Evolutionary conservation across 2,797 vertebrate species (phyloP), one percentile per base, ranked within the genome.

Genomic region (Sebastes taczanowskii): DNA sequence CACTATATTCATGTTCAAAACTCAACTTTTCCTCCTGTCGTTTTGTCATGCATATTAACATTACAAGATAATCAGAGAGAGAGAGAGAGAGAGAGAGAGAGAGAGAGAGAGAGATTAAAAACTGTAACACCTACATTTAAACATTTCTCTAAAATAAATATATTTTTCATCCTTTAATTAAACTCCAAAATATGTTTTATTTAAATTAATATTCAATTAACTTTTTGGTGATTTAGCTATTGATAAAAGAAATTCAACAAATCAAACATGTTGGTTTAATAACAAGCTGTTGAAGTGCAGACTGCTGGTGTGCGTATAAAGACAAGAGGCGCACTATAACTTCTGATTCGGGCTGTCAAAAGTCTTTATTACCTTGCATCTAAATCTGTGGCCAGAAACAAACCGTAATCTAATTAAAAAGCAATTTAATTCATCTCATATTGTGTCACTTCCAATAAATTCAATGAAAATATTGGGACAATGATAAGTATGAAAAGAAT

Each of bases 301-400:
- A 3, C 4, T 49, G 60, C 14, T 38, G 4, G 11, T 68, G 74
- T 14, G 77, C 13, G 25, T 20, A 42, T 42, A 7, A 80, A 56
- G 61, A 29, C 65, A 46, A 35, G 13, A 27, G 30, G 30, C 74
- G 71, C 55, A 62, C 53, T 66, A 63, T 5, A 61, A 23, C n/a
- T 61, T 82, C 9, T 64, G 25, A 78, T 27, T 38, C 11, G 7
- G 32, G 13, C 56, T 78, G 79, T 78, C 73, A 78, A 8, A 65
- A 34, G 32, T 70, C 55, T 78, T 30, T 55, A 81, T 74, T 23
- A 11, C 27, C 46, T 16, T 76, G 34, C 23, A 56, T 77, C 14
- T 59, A 71, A 80, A 78, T 70, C 56, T 75, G 65, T 29, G 66
- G n/a, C 55, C 52, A 74, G 55, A 56, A 23, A 59, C 38, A 71